These are phyloP conservation scores for Tachysurus vachellii DNA, from an alignment of 2,113 vertebrate species.

Conservation along the genomic window DNA sequence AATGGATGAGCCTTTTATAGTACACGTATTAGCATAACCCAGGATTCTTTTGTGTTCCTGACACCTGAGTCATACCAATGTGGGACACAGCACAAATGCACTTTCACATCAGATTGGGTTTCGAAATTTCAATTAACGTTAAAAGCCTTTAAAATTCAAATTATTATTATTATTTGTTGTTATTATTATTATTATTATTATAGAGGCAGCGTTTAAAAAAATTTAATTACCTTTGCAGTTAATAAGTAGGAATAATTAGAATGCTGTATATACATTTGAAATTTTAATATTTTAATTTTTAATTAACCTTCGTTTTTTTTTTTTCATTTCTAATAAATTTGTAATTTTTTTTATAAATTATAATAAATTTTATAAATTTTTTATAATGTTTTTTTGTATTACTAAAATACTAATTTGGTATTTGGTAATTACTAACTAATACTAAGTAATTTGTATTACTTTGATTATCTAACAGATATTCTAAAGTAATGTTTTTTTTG, in stretches of 20 bases:
- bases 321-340: too few species aligned
- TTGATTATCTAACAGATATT: too few species aligned
- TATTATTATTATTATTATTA: background rate
- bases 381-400: too few species aligned
- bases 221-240: too few species aligned
- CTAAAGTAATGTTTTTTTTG: too few species aligned
- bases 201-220: background rate
- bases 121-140: background rate
- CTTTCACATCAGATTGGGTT: background rate
- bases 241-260: background rate
- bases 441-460: too few species aligned
- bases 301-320: too few species aligned
- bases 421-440: too few species aligned
- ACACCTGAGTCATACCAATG: background rate
- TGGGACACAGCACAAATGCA: background rate
- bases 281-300: background rate
- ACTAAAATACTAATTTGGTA: too few species aligned
- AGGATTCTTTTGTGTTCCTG: background rate
- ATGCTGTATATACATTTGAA: background rate
- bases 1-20: constrained; percentile 2
- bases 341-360: too few species aligned
- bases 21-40: background rate
- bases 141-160: background rate
- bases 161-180: background rate
- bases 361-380: too few species aligned